Evolutionary conservation across 2,797 vertebrate genomes (phyloP).

Genomic region (Phylloscopus collybita): DNA sequence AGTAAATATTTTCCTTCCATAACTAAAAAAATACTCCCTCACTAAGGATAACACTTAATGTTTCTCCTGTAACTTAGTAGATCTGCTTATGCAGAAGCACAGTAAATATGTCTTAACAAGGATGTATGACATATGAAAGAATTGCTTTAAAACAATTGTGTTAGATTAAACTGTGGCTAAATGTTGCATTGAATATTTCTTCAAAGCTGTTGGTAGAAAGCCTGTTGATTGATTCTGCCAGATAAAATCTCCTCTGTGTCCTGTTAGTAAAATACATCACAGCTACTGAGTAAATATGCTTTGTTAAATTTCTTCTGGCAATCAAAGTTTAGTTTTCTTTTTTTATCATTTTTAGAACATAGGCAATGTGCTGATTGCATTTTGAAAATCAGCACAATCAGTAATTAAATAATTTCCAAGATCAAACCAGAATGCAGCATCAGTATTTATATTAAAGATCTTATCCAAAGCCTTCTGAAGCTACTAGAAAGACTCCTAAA

Average conservation of each 20-base stretch:
- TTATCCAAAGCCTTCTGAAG: constrained; percentile 13
- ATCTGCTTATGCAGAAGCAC: background rate
- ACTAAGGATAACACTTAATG: background rate
- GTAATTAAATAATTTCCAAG: constrained; percentile 17
- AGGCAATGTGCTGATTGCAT: background rate
- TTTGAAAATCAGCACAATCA: background rate
- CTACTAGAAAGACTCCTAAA: background rate
- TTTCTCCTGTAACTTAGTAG: background rate
- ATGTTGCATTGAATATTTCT: background rate
- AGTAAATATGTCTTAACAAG: background rate
- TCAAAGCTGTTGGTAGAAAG: background rate
- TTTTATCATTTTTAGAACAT: background rate
- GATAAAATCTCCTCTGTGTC: background rate
- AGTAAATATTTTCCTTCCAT: background rate
- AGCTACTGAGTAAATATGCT: background rate
- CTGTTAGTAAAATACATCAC: background rate
- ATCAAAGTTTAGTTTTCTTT: background rate
- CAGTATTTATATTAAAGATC: constrained; percentile 8
- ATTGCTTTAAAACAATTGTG: background rate
- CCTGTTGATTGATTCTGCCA: background rate
- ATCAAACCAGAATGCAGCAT: constrained; percentile 16
- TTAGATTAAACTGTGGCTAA: background rate
- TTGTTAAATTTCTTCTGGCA: background rate
- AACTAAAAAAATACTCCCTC: background rate
- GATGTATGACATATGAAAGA: background rate